Evolutionary conservation across 2,113 vertebrate genomes (phyloP).

Genomic region (Oreochromis niloticus): DNA sequence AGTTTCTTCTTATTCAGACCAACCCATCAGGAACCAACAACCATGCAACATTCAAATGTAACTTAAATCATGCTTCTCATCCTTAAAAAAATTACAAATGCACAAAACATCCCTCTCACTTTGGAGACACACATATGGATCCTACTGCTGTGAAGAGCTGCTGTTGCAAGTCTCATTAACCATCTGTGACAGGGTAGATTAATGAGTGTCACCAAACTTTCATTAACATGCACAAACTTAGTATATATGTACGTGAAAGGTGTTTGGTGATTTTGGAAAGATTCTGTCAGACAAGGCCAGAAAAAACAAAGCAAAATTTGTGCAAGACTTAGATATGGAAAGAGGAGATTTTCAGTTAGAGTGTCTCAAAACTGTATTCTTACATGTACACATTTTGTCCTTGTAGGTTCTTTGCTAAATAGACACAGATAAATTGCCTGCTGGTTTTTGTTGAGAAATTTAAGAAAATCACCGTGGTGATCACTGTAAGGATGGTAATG

Average conservation of each 20-base stretch:
- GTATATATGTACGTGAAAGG: not conserved
- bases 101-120: not conserved
- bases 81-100: not conserved
- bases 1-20: not conserved
- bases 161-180: not conserved
- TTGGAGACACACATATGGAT: not conserved
- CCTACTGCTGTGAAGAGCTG: not conserved
- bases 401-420: not conserved
- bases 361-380: not conserved
- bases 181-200: not conserved
- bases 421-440: not conserved
- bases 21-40: not conserved
- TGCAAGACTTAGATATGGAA: accelerated
- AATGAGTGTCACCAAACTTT: not conserved
- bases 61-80: not conserved
- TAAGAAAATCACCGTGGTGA: not conserved
- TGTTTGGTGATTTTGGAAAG: not conserved
- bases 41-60: not conserved
- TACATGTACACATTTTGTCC: not conserved
- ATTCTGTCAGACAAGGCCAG: not conserved
- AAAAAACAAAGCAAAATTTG: not conserved
- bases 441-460: not conserved
- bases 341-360: not conserved
- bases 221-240: not conserved
- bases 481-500: not conserved